Percentiles rank a stretch among this genome's conserved stretches.
phyloP scores from a whole-genome alignment of 1,140 invertebrate species.

The Meloidogyne exigua region DNA sequence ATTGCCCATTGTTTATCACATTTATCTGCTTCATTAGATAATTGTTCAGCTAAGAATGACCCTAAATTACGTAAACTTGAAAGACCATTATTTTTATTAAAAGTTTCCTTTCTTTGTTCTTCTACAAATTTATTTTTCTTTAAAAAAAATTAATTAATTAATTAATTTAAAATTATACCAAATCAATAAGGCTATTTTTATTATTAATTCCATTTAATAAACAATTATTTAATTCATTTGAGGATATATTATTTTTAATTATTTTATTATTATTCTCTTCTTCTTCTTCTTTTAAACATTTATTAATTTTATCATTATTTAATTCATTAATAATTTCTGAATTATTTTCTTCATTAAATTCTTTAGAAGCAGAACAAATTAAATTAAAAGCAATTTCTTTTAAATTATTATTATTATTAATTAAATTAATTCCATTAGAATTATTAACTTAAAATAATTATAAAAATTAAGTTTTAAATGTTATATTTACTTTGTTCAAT shows the following conservation, averaged over 20 bases:
- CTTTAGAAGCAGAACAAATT: not conserved
- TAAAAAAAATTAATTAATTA: no score
- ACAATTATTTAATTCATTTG: constrained; percentile 1
- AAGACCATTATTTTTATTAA: not conserved
- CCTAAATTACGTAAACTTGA: constrained; percentile 14
- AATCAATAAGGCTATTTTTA: not conserved
- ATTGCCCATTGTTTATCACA: constrained; percentile 5
- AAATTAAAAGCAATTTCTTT: not conserved
- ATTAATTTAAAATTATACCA: constrained; percentile 11
- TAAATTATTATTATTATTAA: constrained; percentile 1
- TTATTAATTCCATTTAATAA: not conserved
- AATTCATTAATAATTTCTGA: no score
- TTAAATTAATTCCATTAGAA: not conserved
- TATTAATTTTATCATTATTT: not conserved
- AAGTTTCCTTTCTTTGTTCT: constrained; percentile 26
- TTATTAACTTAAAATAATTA: no score
- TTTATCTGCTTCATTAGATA: constrained; percentile 13
- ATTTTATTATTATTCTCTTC: not conserved
- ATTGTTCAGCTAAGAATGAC: not conserved
- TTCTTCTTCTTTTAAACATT: not conserved
- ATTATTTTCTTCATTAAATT: not conserved
- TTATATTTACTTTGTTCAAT: not conserved
- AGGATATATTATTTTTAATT: not conserved
- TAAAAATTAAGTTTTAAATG: no score
- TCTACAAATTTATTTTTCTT: not conserved